Percentiles rank a stretch among this genome's conserved stretches.
phyloP scores from a whole-genome alignment of 2,113 vertebrate genomes.

The Sisor rabdophorus region DNA sequence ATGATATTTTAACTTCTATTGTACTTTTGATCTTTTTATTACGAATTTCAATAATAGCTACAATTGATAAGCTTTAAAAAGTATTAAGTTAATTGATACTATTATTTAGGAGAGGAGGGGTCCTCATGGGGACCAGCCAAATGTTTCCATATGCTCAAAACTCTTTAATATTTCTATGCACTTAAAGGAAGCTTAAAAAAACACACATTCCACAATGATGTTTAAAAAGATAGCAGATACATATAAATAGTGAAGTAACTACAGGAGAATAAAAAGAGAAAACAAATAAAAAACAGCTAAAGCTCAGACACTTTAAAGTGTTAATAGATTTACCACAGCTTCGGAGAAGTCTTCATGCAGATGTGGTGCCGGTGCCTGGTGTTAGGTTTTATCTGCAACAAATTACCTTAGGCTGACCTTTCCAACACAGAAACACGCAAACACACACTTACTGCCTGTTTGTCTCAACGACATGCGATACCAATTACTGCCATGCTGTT shows the following conservation, averaged over 20 bases:
- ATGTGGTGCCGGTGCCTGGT: constrained; percentile 41
- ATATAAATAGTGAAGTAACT: constrained; percentile 12
- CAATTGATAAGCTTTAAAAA: background rate
- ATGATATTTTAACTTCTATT: no score
- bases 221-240: background rate
- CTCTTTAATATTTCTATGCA: background rate
- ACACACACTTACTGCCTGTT: constrained; percentile 12
- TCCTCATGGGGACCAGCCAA: background rate
- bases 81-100: background rate
- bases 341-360: constrained; percentile 52
- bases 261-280: constrained; percentile 31
- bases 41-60: background rate
- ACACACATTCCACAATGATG: background rate
- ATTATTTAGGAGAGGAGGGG: background rate
- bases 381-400: constrained; percentile 55
- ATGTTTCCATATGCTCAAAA: background rate
- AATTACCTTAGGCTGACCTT: constrained; percentile 57
- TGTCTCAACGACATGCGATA: background rate
- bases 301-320: constrained; percentile 45
- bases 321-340: constrained; percentile 54
- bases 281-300: constrained; percentile 46
- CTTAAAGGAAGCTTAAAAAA: background rate
- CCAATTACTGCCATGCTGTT: constrained; percentile 17
- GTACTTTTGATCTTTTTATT: background rate
- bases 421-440: constrained; percentile 30